These are phyloP conservation scores for Heloderma charlesbogerti DNA, from an alignment of 2,113 vertebrate species.

Conservation along the genomic window DNA sequence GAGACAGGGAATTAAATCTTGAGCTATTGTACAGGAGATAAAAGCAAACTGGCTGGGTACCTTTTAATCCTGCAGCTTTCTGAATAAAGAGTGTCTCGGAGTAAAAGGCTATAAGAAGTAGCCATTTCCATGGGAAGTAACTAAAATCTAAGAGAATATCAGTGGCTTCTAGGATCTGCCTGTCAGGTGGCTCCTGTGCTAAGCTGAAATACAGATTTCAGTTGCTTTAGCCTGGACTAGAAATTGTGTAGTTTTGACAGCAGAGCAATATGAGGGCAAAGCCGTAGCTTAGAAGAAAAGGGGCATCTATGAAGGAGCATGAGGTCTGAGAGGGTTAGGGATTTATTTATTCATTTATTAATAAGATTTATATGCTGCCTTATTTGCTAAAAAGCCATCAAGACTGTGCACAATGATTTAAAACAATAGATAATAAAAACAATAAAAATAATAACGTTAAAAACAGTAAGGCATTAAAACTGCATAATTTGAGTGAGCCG, in stretches of 20 bases:
- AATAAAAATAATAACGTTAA: too few species aligned
- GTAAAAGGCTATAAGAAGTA: accelerated
- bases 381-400: too few species aligned
- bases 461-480: too few species aligned
- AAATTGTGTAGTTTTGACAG: background rate
- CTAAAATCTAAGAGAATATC: constrained; percentile 48
- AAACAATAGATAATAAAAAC: too few species aligned
- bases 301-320: background rate
- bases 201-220: background rate
- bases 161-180: constrained; percentile 12
- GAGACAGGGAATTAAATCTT: accelerated
- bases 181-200: background rate
- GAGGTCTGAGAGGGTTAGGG: background rate
- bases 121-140: constrained; percentile 31
- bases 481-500: background rate
- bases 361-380: too few species aligned
- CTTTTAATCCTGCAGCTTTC: background rate
- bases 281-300: background rate
- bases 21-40: background rate
- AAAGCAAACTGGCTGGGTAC: background rate
- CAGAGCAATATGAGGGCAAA: background rate
- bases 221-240: background rate
- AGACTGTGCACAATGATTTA: too few species aligned
- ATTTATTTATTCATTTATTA: too few species aligned
- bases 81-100: background rate